These are phyloP conservation scores for Leptinotarsa undecemlineata DNA, from an alignment of 1,140 invertebrate genomes.

Conservation along the genomic window DNA sequence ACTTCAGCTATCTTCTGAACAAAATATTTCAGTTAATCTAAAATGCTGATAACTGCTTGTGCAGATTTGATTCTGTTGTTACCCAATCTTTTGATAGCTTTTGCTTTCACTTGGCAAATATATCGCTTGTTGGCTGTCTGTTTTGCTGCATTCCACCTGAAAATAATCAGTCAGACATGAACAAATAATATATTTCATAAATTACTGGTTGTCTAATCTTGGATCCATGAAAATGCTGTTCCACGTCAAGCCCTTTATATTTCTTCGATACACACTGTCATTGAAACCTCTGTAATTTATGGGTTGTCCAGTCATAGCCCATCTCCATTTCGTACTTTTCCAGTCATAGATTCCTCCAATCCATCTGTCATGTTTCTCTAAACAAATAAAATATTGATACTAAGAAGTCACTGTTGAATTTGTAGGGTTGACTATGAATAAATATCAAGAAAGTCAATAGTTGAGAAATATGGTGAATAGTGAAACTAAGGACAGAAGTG, in stretches of 20 bases:
- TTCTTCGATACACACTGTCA: constrained; percentile 24
- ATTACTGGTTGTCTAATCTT: constrained; percentile 32
- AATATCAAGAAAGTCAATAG: too few relatives aligned
- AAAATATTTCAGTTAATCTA: neutral
- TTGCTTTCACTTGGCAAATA: constrained; percentile 38
- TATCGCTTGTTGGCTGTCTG: constrained; percentile 33
- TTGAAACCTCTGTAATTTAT: constrained; percentile 41
- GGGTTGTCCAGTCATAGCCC: constrained; percentile 66
- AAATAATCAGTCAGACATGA: constrained; percentile 13
- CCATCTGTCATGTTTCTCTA: constrained; percentile 71
- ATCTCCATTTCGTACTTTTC: constrained; percentile 67
- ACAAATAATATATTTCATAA: neutral
- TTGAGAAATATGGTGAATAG: too few relatives aligned
- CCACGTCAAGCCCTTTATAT: constrained; percentile 31
- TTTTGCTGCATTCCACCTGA: constrained; percentile 38
- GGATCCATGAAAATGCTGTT: constrained; percentile 39
- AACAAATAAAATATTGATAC: constrained; percentile 18
- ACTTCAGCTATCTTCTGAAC: too few relatives aligned
- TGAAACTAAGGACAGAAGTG: too few relatives aligned
- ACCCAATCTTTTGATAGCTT: constrained; percentile 28
- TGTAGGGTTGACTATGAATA: too few relatives aligned
- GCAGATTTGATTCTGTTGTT: constrained; percentile 1
- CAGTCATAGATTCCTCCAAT: constrained; percentile 76
- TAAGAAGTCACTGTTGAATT: too few relatives aligned
- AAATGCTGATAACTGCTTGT: neutral